A percentile compares a stretch with the other conserved stretches of the same genome.
phyloP scores from a whole-genome alignment of 2,888 invertebrate genomes.

The Drosophila leonis region DNA sequence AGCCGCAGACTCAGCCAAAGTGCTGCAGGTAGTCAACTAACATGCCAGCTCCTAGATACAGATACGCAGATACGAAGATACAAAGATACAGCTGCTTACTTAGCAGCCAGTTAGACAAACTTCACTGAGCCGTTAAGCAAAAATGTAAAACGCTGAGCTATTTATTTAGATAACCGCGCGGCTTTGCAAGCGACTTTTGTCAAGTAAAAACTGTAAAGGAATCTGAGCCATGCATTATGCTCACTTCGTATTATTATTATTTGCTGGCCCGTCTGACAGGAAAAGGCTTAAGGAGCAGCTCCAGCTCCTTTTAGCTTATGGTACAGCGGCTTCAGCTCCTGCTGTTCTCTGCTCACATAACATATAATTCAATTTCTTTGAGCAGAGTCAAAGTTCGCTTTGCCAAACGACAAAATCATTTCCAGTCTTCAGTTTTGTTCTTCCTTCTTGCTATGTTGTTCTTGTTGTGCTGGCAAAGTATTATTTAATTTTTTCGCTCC shows the following conservation, averaged over 20 bases:
- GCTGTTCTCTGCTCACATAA: conserved; percentile 36
- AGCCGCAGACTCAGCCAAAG: conserved; percentile 58
- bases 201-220: conserved; percentile 54
- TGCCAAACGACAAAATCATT: conserved; percentile 62
- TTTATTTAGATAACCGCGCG: conserved; percentile 70
- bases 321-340: conserved; percentile 6
- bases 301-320: neutral
- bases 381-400: conserved; percentile 44
- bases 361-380: conserved; percentile 30
- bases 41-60: conserved; percentile 28
- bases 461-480: conserved; percentile 32
- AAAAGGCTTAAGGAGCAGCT: conserved; percentile 53
- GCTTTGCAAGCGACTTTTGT: conserved; percentile 33
- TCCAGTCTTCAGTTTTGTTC: conserved; percentile 27
- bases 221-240: conserved; percentile 70
- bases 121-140: conserved; percentile 50
- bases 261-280: conserved; percentile 42
- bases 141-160: conserved; percentile 71
- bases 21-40: conserved; percentile 33
- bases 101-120: conserved; percentile 61
- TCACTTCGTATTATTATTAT: conserved; percentile 57
- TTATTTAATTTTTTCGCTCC: conserved; percentile 64
- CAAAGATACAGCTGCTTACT: conserved; percentile 31
- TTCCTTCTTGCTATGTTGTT: conserved; percentile 21
- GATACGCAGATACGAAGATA: conserved; percentile 30